A percentile compares a stretch with the other conserved stretches of the same genome.
phyloP scores from a whole-genome alignment of 2,113 vertebrate species.

The Syngnathus scovelli region DNA sequence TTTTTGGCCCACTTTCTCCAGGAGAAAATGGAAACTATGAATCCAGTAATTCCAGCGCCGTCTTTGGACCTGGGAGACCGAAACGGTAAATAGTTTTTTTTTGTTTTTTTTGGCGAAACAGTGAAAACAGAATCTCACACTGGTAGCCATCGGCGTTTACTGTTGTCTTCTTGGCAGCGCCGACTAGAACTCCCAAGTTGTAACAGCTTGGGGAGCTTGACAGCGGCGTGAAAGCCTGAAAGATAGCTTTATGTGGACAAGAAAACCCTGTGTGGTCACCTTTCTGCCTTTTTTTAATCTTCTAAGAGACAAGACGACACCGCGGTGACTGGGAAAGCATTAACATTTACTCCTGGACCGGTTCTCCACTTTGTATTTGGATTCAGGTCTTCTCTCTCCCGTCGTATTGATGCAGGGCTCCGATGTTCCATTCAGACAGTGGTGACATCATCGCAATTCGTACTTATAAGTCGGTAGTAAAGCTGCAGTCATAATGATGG shows the following conservation, averaged over 20 bases:
- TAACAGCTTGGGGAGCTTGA: conserved; percentile 45
- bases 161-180: conserved; percentile 47
- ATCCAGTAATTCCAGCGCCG: conserved; percentile 36
- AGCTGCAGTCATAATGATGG: background rate
- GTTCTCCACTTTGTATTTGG: conserved; percentile 7
- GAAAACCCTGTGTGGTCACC: conserved; percentile 14
- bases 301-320: conserved; percentile 3
- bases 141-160: conserved; percentile 47
- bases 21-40: conserved; percentile 48
- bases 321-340: conserved; percentile 50
- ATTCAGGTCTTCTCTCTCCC: conserved; percentile 5
- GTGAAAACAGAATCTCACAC: conserved; percentile 27
- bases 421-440: background rate
- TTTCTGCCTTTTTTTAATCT: conserved; percentile 20
- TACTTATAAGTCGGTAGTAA: background rate
- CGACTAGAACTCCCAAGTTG: conserved; percentile 37
- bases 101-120: conserved; percentile 12
- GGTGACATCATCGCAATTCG: background rate
- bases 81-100: conserved; percentile 29
- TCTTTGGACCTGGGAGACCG: conserved; percentile 26
- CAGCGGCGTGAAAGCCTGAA: conserved; percentile 36
- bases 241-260: conserved; percentile 40
- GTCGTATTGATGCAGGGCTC: no score
- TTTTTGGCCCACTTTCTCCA: conserved; percentile 12
- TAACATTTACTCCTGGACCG: conserved; percentile 43